These are phyloP conservation scores for Nemurella pictetii DNA, from an alignment of 2,888 invertebrate species.

Conservation along the genomic window DNA sequence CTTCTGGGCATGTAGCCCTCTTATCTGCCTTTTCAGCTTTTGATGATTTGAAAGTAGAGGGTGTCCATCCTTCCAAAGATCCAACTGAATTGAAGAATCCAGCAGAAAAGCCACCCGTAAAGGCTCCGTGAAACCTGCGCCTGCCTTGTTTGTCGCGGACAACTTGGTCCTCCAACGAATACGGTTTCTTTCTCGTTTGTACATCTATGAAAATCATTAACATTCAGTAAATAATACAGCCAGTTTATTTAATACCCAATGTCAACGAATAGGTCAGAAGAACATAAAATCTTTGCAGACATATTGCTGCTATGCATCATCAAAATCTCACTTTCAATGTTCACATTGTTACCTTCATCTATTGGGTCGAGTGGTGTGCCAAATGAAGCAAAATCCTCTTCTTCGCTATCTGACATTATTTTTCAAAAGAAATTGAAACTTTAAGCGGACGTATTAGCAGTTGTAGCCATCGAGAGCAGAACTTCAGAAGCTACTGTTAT, in stretches of 20 bases:
- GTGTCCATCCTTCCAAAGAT: conserved; percentile 93
- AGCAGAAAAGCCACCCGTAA: conserved; percentile 97
- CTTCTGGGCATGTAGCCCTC: conserved; percentile 73
- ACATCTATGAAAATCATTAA: conserved; percentile 62
- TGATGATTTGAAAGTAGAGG: conserved; percentile 88
- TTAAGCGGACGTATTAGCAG: too few relatives aligned
- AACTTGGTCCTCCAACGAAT: conserved; percentile 80
- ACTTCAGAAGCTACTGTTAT: too few relatives aligned
- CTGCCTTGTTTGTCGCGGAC: conserved; percentile 88
- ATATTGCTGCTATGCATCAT: too few relatives aligned
- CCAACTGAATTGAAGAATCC: conserved; percentile 98
- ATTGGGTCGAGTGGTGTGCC: conserved; percentile 81
- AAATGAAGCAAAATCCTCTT: conserved; percentile 69
- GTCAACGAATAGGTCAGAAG: too few relatives aligned
- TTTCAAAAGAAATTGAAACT: too few relatives aligned
- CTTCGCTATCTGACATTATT: conserved; percentile 55
- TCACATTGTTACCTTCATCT: conserved; percentile 67
- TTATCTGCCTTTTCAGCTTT: conserved; percentile 66
- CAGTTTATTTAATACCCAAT: too few relatives aligned
- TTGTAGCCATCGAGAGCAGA: too few relatives aligned
- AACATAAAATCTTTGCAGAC: too few relatives aligned
- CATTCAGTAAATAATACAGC: not conserved
- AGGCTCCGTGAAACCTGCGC: conserved; percentile 96
- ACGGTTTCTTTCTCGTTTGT: conserved; percentile 77
- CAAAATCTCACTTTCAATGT: not conserved